Conservation (phyloP, 2,113 vertebrate genomes). For the Sakesphorus luctuosus region DNA sequence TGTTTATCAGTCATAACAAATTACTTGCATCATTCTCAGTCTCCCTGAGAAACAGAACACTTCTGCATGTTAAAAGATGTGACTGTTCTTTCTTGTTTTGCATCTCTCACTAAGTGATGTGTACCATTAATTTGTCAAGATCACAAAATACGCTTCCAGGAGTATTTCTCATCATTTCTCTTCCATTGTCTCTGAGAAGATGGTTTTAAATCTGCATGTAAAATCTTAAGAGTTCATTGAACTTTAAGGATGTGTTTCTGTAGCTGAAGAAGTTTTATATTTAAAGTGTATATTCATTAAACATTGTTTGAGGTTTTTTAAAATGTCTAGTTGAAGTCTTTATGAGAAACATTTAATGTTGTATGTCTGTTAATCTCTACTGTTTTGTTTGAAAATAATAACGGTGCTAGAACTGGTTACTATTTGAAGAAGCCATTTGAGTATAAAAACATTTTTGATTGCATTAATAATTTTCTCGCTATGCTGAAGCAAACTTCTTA, state of each 20-base stretch:
- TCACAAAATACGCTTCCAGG: background rate
- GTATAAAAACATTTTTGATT: background rate
- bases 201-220: background rate
- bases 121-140: background rate
- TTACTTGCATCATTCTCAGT: background rate
- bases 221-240: background rate
- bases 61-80: background rate
- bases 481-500: constrained; percentile 8
- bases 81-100: background rate
- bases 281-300: background rate
- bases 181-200: background rate
- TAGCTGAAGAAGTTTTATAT: background rate
- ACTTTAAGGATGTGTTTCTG: background rate
- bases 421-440: constrained; percentile 52
- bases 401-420: background rate
- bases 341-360: background rate
- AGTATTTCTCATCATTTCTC: background rate
- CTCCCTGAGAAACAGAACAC: background rate
- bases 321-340: background rate
- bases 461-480: constrained; percentile 21
- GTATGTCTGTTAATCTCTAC: background rate
- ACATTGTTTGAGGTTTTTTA: background rate
- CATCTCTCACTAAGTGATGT: background rate
- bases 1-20: background rate
- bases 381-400: background rate